phyloP scores from a whole-genome alignment of 2,113 vertebrate genomes.

The Ornithorhynchus anatinus region DNA sequence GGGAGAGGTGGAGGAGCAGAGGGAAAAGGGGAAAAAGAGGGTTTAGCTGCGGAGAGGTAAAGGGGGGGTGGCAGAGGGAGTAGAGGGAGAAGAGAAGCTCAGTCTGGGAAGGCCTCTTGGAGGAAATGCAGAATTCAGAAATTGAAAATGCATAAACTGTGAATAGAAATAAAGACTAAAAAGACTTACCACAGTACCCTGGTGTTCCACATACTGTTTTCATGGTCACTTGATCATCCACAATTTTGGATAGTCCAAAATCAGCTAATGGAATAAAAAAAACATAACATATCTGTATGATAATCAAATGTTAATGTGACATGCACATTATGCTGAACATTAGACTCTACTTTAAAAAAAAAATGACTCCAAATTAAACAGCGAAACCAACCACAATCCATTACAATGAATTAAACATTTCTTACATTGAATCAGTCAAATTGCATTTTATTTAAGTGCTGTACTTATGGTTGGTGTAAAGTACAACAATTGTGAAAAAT shows the following conservation, averaged over 20 bases:
- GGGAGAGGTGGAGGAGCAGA: too few relatives aligned
- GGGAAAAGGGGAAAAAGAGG: too few relatives aligned
- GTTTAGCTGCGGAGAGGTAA: too few relatives aligned
- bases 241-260: slow-evolving; percentile 88
- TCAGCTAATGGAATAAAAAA: slow-evolving; percentile 72
- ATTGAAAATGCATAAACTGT: too few relatives aligned
- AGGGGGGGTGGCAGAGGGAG: too few relatives aligned
- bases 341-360: neutral
- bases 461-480: neutral
- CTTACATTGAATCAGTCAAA: neutral
- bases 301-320: too few relatives aligned
- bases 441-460: neutral
- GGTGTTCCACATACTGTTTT: slow-evolving; percentile 89
- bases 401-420: neutral
- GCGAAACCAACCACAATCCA: neutral
- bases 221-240: slow-evolving; percentile 87
- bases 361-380: neutral
- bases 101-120: too few relatives aligned
- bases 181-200: slow-evolving; percentile 83
- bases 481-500: neutral
- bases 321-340: too few relatives aligned
- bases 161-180: too few relatives aligned
- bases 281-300: too few relatives aligned
- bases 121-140: too few relatives aligned
- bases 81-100: too few relatives aligned